Evolutionary conservation across 1,140 invertebrate species (phyloP).

Genomic region (Brachionus koreanus): DNA sequence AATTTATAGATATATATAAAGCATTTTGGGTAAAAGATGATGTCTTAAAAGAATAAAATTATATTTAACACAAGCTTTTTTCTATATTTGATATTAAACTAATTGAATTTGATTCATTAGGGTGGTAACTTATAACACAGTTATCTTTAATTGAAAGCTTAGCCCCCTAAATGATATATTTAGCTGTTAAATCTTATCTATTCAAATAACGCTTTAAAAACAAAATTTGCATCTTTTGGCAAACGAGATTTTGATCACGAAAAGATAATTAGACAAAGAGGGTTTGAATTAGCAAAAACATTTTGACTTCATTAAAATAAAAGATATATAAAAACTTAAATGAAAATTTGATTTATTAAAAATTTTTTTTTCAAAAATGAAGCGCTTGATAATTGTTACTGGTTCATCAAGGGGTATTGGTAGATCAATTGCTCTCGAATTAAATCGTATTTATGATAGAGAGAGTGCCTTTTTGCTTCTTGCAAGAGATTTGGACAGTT

Average conservation of each 20-base stretch:
- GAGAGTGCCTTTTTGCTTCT: conserved; percentile 11
- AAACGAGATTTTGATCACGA: background rate
- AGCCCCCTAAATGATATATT: background rate
- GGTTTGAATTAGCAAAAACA: background rate
- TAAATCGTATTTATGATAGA: background rate
- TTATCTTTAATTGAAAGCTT: background rate
- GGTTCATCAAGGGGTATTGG: conserved; percentile 41
- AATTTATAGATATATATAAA: background rate
- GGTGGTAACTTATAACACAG: background rate
- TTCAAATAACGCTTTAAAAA: background rate
- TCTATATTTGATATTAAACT: background rate
- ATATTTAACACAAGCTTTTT: background rate
- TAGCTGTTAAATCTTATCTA: background rate
- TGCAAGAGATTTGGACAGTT: conserved; percentile 24
- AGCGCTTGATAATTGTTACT: conserved; percentile 16
- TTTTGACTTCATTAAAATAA: background rate
- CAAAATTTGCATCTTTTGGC: background rate
- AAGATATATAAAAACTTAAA: background rate
- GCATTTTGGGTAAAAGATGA: background rate
- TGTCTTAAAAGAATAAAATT: background rate
- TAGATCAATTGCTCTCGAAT: background rate
- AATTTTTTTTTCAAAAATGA: background rate
- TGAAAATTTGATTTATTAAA: background rate
- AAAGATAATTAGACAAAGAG: background rate
- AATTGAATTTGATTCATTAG: background rate